Evolutionary conservation across 2,888 invertebrate species (phyloP), one percentile per base, ranked within the genome.

Genomic region (Apodemia mormo): DNA sequence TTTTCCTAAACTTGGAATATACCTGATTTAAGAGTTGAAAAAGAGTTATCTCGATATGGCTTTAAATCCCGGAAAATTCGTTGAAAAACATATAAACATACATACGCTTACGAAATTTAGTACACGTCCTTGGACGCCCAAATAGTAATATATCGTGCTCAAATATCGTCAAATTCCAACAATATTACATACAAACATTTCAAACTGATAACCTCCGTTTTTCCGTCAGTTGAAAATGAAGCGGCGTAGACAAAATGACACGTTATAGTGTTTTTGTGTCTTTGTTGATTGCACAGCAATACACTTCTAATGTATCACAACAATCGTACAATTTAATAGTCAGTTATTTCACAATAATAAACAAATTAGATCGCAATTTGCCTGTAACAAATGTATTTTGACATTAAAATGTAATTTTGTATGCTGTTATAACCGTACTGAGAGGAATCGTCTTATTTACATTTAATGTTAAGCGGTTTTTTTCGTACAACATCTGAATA

Each of bases 401-500:
- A 58, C 58, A 58, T 58, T 58, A 67, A 73, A 65, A 69, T 58
- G 68, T 69, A 69, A 73, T 74, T 76, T 76, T 64, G 73, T 75
- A 75, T 74, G 64, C 72, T 14, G 49, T 49, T 14, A 72, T 64
- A 69, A 66, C 67, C 65, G 70, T 67, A 54, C 70, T 70, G 80
- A 82, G 71, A 72, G 72, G 80, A 78, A 82, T 81, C 76, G 77
- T 75, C 74, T 80, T 75, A 85, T 88, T 88, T 85, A 82, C 85
- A 86, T 87, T 85, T 86, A 87, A 71, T 73, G 77, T 76, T 75
- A 78, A 79, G 81, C 81, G 78, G 80, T 71, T 74, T 77, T 22
- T 80, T 77, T 74, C 68, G 82, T 80, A 86, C 88, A 83, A 79
- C 79, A 77, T 76, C 77, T 78, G 85, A 88, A 88, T 90, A 82